Conservation (phyloP, 1,140 invertebrate genomes). For the Caenorhabditis briggsae region DNA sequence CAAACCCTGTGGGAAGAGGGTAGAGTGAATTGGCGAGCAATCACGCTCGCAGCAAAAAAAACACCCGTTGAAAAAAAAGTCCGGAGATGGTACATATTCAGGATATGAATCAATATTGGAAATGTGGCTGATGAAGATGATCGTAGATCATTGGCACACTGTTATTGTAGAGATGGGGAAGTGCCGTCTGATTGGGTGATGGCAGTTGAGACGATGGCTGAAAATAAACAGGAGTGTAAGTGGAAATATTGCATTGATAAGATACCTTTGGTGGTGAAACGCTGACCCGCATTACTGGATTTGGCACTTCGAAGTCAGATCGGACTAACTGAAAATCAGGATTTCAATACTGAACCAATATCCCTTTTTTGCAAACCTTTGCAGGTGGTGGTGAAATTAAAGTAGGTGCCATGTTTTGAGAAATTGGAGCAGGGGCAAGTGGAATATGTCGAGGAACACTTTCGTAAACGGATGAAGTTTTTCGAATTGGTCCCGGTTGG, state of each 20-base stretch:
- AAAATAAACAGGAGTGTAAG: not conserved
- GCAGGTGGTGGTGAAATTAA: constrained; percentile 31
- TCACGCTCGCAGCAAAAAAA: no score
- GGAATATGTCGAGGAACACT: not conserved
- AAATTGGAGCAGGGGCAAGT: constrained; percentile 16
- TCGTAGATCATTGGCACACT: constrained; percentile 24
- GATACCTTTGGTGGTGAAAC: constrained; percentile 17
- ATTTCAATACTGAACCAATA: not conserved
- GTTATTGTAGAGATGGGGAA: constrained; percentile 31
- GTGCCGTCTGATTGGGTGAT: constrained; percentile 1
- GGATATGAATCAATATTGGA: constrained; percentile 11
- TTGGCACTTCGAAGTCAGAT: not conserved
- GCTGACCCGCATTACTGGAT: constrained; percentile 1
- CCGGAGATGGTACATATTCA: not conserved
- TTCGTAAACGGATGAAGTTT: constrained; percentile 18
- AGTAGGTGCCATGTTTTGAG: constrained; percentile 9
- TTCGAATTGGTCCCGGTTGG: constrained; percentile 44
- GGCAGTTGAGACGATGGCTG: constrained; percentile 26
- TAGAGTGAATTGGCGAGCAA: no score
- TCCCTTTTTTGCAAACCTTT: not conserved
- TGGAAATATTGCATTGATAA: not conserved
- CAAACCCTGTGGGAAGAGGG: no score
- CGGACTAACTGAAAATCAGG: not conserved
- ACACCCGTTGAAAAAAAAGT: not conserved
- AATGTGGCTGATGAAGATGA: constrained; percentile 8